phyloP scores from a whole-genome alignment of 2,113 vertebrate species.

The Bothrops jararaca region DNA sequence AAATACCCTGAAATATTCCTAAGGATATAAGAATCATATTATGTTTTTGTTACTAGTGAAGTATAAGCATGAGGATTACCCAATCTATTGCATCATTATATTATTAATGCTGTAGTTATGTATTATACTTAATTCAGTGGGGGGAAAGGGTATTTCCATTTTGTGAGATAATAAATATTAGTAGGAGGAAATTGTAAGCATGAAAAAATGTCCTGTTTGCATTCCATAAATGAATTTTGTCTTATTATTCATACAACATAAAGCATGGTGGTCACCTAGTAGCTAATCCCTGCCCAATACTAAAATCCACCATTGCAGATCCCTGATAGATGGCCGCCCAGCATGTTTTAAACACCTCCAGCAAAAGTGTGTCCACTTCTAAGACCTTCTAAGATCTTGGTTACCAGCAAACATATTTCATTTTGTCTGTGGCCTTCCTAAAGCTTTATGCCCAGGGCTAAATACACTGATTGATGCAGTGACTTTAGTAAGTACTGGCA shows the following conservation, averaged over 20 bases:
- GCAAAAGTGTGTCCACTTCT: neutral
- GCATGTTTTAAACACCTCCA: neutral
- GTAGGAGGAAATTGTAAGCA: neutral
- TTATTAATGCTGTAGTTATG: neutral
- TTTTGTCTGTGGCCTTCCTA: neutral
- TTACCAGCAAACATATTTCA: neutral
- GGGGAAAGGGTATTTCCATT: neutral
- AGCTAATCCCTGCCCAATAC: neutral
- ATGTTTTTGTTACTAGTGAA: neutral
- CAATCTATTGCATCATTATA: neutral
- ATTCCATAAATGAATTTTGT: neutral
- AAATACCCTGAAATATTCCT: neutral
- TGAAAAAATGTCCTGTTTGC: neutral
- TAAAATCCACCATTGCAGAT: neutral
- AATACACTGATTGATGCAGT: neutral
- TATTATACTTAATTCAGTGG: neutral
- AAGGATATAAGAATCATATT: neutral
- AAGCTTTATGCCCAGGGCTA: neutral
- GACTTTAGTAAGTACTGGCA: neutral
- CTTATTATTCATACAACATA: neutral
- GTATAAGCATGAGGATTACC: neutral
- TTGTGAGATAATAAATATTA: neutral
- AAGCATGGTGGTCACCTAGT: neutral
- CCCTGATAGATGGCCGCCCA: neutral
- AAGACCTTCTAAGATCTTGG: neutral